These are phyloP conservation scores for Augiades crinisus DNA, from an alignment of 2,888 invertebrate genomes.

Conservation along the genomic window DNA sequence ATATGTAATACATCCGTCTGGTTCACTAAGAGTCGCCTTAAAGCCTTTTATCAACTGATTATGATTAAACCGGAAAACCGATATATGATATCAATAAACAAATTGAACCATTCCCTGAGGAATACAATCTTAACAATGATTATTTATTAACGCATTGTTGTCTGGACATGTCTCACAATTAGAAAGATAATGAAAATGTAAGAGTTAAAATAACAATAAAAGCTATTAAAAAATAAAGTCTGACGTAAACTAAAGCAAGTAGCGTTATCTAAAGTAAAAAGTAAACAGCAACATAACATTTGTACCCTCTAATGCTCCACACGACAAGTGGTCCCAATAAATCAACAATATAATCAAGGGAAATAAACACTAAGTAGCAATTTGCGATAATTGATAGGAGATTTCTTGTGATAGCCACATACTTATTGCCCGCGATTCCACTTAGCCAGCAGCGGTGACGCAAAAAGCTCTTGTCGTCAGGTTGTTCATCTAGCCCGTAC, in stretches of 20 bases:
- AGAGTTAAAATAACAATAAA: too few relatives aligned
- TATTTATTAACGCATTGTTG: too few relatives aligned
- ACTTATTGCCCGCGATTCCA: conserved; percentile 23
- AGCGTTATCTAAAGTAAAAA: too few relatives aligned
- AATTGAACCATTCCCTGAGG: too few relatives aligned
- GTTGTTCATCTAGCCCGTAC: conserved; percentile 13
- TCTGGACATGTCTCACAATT: too few relatives aligned
- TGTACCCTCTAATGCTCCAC: conserved; percentile 4
- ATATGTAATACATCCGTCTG: neutral
- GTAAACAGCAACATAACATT: neutral
- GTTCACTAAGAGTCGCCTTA: too few relatives aligned
- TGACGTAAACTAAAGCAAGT: too few relatives aligned
- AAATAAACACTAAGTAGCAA: conserved; percentile 26
- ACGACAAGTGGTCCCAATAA: conserved; percentile 23
- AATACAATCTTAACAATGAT: too few relatives aligned
- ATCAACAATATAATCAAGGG: conserved; percentile 27
- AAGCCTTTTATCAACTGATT: too few relatives aligned
- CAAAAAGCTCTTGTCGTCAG: conserved; percentile 16
- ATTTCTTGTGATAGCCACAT: conserved; percentile 22
- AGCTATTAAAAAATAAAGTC: neutral
- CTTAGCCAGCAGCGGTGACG: conserved; percentile 13
- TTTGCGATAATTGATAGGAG: conserved; percentile 27
- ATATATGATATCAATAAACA: too few relatives aligned
- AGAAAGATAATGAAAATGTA: too few relatives aligned
- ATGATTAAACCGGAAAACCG: too few relatives aligned